phyloP scores from a whole-genome alignment of 35 echinoderm and acorn worm species.

The Heliocidaris tuberculata region DNA sequence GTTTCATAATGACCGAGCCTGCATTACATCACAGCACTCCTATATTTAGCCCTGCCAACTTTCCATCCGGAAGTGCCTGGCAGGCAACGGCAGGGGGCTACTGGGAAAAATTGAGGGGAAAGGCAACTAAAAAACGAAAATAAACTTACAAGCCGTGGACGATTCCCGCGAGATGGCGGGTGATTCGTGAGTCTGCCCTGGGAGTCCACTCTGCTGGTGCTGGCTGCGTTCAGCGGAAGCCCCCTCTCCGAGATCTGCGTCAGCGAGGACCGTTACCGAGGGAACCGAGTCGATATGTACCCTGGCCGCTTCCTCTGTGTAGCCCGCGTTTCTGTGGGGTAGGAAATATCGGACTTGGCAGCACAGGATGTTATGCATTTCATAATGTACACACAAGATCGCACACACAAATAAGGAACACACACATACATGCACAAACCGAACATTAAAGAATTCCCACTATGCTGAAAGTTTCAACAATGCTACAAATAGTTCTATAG shows the following conservation, averaged over 20 bases:
- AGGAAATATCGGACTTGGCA: background rate
- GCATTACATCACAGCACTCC: background rate
- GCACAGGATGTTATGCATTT: slow-evolving; percentile 31
- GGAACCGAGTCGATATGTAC: slow-evolving; percentile 55
- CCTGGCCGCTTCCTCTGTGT: slow-evolving; percentile 63
- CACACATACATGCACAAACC: background rate
- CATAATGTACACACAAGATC: slow-evolving; percentile 11
- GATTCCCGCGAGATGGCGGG: slow-evolving; percentile 20
- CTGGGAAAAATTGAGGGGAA: background rate
- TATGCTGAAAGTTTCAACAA: background rate
- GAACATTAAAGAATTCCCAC: background rate
- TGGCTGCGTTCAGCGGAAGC: slow-evolving; percentile 18
- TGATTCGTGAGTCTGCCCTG: background rate
- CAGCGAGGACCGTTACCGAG: slow-evolving; percentile 52
- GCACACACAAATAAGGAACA: background rate
- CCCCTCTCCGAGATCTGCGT: slow-evolving; percentile 41
- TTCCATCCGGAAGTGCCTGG: background rate
- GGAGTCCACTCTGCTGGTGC: background rate
- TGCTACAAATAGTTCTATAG: background rate
- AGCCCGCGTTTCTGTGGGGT: slow-evolving; percentile 55
- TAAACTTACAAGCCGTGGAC: slow-evolving; percentile 12
- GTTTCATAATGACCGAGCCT: background rate
- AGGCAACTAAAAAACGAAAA: slow-evolving; percentile 19
- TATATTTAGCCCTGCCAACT: background rate
- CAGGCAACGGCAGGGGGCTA: background rate